Conservation (phyloP, 2,113 vertebrate genomes). For the Rynchops niger region DNA sequence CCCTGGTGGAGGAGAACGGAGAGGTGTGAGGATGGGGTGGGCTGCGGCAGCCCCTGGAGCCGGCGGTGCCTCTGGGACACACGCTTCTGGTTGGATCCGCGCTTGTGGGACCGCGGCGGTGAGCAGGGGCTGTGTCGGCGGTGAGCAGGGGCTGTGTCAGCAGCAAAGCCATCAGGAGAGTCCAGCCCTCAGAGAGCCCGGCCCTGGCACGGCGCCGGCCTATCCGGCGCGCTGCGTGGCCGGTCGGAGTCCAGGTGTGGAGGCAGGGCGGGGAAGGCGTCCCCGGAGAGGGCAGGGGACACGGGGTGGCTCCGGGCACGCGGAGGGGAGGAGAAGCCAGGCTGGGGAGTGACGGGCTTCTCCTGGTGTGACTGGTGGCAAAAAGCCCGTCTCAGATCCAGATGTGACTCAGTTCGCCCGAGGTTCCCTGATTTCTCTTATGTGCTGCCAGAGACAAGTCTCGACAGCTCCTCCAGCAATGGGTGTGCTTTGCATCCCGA, state of each 20-base stretch:
- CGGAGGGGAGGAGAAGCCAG: not conserved
- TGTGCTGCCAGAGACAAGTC: slow-evolving; percentile 16
- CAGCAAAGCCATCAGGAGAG: not conserved
- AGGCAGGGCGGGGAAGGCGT: not conserved
- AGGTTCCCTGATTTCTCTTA: not conserved
- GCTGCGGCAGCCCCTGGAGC: not conserved
- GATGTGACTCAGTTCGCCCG: not conserved
- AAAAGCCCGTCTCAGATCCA: not conserved
- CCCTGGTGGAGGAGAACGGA: not conserved
- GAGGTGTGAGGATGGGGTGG: rapidly evolving
- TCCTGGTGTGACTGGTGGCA: not conserved
- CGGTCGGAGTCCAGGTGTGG: not conserved
- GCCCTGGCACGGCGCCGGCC: not conserved
- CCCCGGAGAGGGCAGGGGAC: not conserved
- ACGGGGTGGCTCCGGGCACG: not conserved
- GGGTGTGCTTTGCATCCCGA: not conserved
- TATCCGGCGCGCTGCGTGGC: rapidly evolving
- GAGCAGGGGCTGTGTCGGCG: not conserved
- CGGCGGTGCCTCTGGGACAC: rapidly evolving
- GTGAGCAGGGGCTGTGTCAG: not conserved
- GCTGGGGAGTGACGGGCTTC: not conserved
- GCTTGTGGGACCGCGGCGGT: rapidly evolving
- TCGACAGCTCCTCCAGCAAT: not conserved
- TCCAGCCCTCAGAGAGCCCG: not conserved
- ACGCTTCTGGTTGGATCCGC: rapidly evolving